phyloP scores from a whole-genome alignment of 1,140 invertebrate genomes.

The Temnothorax curvispinosus region DNA sequence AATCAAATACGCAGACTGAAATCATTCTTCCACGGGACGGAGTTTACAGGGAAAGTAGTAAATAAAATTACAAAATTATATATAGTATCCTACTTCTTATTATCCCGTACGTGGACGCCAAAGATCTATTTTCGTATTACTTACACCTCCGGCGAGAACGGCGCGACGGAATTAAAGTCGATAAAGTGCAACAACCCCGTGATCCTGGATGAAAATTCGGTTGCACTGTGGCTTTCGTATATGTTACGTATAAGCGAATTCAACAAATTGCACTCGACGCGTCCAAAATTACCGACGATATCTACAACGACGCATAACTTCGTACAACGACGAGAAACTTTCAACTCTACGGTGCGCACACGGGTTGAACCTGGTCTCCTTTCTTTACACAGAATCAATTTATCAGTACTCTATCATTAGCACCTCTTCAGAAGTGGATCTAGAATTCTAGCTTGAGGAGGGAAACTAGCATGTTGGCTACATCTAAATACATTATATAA shows the following conservation, averaged over 20 bases:
- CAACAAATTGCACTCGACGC: slow-evolving; percentile 13
- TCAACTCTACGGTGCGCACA: slow-evolving; percentile 25
- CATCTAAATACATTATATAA: too few species aligned
- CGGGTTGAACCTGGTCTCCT: neutral
- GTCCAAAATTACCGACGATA: slow-evolving; percentile 18
- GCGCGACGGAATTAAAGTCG: neutral
- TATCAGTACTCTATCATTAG: neutral
- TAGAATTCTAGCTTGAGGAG: neutral
- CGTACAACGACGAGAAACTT: slow-evolving; percentile 25
- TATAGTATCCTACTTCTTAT: slow-evolving; percentile 29
- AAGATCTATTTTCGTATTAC: slow-evolving; percentile 27
- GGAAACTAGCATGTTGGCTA: neutral
- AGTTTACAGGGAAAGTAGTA: neutral
- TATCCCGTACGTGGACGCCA: neutral
- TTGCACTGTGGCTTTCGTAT: slow-evolving; percentile 47
- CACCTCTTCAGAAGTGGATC: neutral
- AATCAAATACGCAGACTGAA: neutral
- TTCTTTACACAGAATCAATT: neutral
- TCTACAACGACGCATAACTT: neutral
- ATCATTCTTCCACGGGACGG: neutral
- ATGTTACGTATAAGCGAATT: neutral
- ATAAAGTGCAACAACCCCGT: slow-evolving; percentile 42
- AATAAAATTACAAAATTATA: slow-evolving; percentile 32
- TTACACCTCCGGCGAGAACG: slow-evolving; percentile 12
- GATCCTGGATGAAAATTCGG: slow-evolving; percentile 35